These are phyloP conservation scores for Syrphus vitripennis DNA, from an alignment of 2,888 invertebrate species.

Conservation along the genomic window DNA sequence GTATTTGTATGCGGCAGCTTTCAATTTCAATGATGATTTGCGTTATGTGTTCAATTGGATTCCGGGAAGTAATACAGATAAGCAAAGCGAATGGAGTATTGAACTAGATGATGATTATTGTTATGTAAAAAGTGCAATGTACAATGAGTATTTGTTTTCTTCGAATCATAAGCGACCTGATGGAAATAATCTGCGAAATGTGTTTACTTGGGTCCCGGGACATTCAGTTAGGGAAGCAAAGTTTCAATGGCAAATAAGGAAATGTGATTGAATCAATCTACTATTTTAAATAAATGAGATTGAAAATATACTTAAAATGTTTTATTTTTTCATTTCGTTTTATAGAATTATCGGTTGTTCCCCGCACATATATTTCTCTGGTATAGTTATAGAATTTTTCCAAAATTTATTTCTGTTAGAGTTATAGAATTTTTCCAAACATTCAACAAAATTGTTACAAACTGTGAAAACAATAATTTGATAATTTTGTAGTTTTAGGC, in stretches of 20 bases:
- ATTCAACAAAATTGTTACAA: too few relatives aligned
- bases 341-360: too few relatives aligned
- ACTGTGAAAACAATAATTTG: too few relatives aligned
- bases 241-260: conserved; percentile 5
- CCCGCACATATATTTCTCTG: too few relatives aligned
- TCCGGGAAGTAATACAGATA: conserved; percentile 2
- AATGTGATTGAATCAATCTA: not conserved
- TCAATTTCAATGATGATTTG: not conserved
- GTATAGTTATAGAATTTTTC: too few relatives aligned
- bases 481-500: too few relatives aligned
- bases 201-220: conserved; percentile 3
- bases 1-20: conserved; percentile 14
- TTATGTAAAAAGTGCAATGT: not conserved
- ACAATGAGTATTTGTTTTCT: conserved; percentile 16
- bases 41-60: conserved; percentile 32
- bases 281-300: not conserved
- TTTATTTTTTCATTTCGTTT: too few relatives aligned
- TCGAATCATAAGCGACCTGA: not conserved
- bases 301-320: not conserved
- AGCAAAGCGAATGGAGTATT: conserved; percentile 9
- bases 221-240: not conserved
- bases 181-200: not conserved
- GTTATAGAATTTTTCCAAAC: too few relatives aligned
- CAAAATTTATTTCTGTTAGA: too few relatives aligned
- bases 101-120: conserved; percentile 9